A percentile compares a stretch with the other conserved stretches of the same genome.
These are phyloP conservation scores for Prunella fulvescens DNA, from an alignment of 2,113 vertebrate genomes.

Conservation along the genomic window DNA sequence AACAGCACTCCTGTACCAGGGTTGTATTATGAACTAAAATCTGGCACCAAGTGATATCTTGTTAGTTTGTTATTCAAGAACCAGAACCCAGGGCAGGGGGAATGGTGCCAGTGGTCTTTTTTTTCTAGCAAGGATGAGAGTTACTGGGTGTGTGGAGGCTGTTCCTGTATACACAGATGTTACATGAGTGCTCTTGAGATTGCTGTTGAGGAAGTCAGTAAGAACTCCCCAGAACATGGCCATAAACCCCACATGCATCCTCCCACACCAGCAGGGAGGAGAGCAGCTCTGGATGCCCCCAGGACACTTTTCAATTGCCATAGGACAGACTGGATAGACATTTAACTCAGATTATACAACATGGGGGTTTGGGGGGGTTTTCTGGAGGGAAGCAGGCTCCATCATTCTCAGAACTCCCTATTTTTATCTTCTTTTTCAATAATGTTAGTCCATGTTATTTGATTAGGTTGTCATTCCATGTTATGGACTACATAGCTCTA, in stretches of 20 bases:
- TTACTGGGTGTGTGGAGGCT: neutral
- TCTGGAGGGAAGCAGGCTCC: neutral
- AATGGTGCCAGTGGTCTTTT: neutral
- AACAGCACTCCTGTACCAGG: fast-evolving
- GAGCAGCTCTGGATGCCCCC: neutral
- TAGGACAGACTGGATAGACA: neutral
- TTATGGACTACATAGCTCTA: neutral
- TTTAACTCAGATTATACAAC: neutral
- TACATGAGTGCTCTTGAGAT: neutral
- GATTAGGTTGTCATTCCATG: neutral
- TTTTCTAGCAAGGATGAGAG: neutral
- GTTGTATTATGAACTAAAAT: neutral
- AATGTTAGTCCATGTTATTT: neutral
- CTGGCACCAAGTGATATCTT: neutral
- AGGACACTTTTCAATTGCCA: neutral
- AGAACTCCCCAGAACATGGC: neutral
- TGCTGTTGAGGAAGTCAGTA: neutral
- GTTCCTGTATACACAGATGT: neutral
- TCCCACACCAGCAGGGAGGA: neutral
- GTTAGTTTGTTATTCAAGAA: neutral
- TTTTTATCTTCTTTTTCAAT: neutral
- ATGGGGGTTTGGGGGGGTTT: fast-evolving
- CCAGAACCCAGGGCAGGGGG: neutral
- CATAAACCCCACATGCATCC: fast-evolving
- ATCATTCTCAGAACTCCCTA: neutral